phyloP scores from a whole-genome alignment of 2,797 vertebrate species.

The Trachops cirrhosus region DNA sequence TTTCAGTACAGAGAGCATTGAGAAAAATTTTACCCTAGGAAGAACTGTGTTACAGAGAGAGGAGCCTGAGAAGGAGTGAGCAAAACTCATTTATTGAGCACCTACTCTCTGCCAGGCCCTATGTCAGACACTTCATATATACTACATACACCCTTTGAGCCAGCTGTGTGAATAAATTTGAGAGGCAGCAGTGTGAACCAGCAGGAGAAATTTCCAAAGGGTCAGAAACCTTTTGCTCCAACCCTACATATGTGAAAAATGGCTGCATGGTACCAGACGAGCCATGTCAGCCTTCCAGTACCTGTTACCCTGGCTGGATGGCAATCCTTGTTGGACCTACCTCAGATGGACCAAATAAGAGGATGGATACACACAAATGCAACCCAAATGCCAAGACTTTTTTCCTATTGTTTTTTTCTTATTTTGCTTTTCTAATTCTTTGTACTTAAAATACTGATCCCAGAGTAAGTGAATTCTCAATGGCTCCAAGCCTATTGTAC shows the following conservation, averaged over 20 bases:
- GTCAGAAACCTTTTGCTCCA: background rate
- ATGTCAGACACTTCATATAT: background rate
- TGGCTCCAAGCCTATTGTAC: background rate
- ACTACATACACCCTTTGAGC: background rate
- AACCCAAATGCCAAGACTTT: background rate
- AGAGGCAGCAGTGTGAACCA: background rate
- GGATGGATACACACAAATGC: background rate
- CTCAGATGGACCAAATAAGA: background rate
- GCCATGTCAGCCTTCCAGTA: no score
- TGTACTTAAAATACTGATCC: background rate
- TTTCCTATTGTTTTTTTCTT: background rate
- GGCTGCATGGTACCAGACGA: background rate
- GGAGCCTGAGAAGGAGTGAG: background rate
- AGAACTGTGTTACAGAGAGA: background rate
- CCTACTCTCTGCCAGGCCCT: background rate
- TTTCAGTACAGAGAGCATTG: background rate
- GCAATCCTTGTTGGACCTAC: background rate
- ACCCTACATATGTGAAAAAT: background rate
- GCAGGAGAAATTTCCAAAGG: background rate
- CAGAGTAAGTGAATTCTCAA: background rate
- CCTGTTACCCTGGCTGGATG: background rate
- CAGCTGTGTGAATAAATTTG: background rate
- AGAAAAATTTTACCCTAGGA: background rate
- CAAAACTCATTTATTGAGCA: background rate
- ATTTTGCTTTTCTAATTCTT: constrained; percentile 23